Conservation (phyloP, 2,888 invertebrate genomes). For the Lasioglossum lativentre region DNA sequence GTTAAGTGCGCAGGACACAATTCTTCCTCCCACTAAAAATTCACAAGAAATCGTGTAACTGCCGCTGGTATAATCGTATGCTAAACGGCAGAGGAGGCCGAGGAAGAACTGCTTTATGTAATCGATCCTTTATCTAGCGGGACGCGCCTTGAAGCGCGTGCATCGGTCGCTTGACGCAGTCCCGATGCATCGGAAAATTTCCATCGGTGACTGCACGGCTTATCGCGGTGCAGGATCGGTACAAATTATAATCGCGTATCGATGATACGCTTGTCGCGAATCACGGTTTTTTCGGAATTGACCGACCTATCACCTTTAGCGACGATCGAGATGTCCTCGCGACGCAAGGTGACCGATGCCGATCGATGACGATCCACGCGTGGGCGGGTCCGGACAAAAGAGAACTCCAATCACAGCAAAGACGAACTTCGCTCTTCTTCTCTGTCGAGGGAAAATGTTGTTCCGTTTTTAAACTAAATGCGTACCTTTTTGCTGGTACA, state of each 20-base stretch:
- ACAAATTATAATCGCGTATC: no score
- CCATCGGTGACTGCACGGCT: slow-evolving; percentile 31
- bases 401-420: background rate
- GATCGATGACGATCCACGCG: slow-evolving; percentile 52
- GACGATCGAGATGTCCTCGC: slow-evolving; percentile 53
- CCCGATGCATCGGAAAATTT: slow-evolving; percentile 59
- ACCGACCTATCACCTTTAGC: slow-evolving; percentile 56
- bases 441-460: background rate
- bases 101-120: slow-evolving; percentile 69
- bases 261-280: slow-evolving; percentile 25
- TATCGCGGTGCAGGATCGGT: slow-evolving; percentile 54
- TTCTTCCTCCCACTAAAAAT: slow-evolving; percentile 6
- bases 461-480: no score
- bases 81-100: slow-evolving; percentile 37
- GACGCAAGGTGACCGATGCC: background rate
- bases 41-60: background rate
- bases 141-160: slow-evolving; percentile 58
- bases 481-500: no score
- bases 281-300: slow-evolving; percentile 51
- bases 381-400: slow-evolving; percentile 44
- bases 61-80: slow-evolving; percentile 49
- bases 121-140: slow-evolving; percentile 51
- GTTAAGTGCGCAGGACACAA: background rate
- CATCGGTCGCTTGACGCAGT: slow-evolving; percentile 40
- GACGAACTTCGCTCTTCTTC: background rate